Evolutionary conservation across 2,113 vertebrate genomes (phyloP).

Genomic region (Hipposideros armiger): DNA sequence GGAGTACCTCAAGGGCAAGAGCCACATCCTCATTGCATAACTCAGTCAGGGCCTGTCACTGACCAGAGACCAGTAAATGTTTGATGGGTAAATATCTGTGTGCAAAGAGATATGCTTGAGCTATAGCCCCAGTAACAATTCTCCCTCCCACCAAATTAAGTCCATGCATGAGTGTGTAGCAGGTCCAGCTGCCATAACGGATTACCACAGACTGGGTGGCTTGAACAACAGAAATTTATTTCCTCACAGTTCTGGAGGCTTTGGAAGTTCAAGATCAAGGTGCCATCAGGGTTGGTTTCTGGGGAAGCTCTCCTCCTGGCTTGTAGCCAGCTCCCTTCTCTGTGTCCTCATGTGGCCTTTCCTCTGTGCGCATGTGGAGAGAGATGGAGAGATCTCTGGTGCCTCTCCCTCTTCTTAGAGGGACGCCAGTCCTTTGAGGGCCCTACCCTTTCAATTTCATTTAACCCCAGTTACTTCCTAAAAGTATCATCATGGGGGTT

Average conservation of each 20-base stretch:
- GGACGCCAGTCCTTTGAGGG: background rate
- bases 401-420: background rate
- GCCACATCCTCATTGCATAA: background rate
- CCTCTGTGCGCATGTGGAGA: background rate
- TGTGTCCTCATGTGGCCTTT: background rate
- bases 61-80: background rate
- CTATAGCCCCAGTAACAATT: background rate
- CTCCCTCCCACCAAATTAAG: background rate
- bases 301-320: background rate
- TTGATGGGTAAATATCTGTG: background rate
- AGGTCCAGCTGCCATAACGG: background rate
- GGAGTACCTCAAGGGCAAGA: background rate
- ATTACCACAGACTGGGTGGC: background rate
- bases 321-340: background rate
- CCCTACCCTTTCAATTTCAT: background rate
- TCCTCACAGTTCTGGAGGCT: background rate
- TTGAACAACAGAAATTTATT: background rate
- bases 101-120: background rate
- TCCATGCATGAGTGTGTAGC: background rate
- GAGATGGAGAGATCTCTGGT: background rate
- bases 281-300: background rate
- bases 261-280: background rate
- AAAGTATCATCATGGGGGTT: background rate
- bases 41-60: background rate
- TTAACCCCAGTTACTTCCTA: background rate